Base-by-base conservation (phyloP, 2,113 vertebrate genomes). In the Solea senegalensis region DNA sequence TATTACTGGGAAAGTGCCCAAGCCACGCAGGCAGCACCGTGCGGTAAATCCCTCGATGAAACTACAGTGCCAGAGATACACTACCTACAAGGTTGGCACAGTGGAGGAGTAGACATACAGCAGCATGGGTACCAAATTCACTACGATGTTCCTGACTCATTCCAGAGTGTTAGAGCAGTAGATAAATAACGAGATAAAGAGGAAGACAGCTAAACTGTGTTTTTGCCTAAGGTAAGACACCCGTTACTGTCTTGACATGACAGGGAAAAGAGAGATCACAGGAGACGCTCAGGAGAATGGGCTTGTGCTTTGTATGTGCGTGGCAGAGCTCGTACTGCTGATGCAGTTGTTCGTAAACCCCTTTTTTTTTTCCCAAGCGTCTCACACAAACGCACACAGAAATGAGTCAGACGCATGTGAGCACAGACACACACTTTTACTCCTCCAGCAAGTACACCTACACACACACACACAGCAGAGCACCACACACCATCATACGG, bases 211-310 rank as follows among this genome's bases (percentile, higher is more conserved):
- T 78, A 84, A 84, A 69, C 74, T 73, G 69, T 77, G 79, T 75
- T 80, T 81, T 86, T 73, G 89, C 86, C 89, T 84, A 26, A 87
- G 88, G 88, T 87, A 76, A 89, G 89, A 90, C 86, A 90, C 88
- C 79, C 86, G 85, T 86, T 89, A 88, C 81, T 75, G 69, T 74
- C 72, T 74, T 50, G 69, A 88, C 78, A 88, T 85, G 87, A 88
- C 87, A 83, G 72, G 80, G 74, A 78, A 74, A 74, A 76, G 1
- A 59, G 39, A 84, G 81, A 88, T 90, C 86, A 86, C 82, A 89
- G 59, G 60, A 71, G 81, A 77, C 58, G 69, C 86, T 86, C 88
- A 53, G 69, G 82, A 91, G 86, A 86, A 88, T 73, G 77, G 79
- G 78, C 61, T 83, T 76, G 44, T 64, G 54, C 67, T 81, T 79